Evolutionary conservation across 2,888 invertebrate species (phyloP).

Genomic region (Lymantria dispar): DNA sequence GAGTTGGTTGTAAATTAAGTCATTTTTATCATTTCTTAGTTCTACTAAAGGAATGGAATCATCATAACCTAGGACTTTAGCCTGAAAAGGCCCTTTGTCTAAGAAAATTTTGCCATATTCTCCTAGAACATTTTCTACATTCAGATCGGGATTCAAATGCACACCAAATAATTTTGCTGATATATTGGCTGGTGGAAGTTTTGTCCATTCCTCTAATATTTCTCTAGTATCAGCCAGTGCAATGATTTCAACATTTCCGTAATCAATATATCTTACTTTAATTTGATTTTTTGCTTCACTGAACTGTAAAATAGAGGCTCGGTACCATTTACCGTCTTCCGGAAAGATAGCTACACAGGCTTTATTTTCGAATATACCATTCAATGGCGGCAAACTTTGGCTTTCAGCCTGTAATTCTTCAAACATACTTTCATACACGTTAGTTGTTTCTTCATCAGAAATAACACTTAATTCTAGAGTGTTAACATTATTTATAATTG

Average conservation of each 20-base stretch:
- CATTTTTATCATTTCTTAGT: conserved; percentile 46
- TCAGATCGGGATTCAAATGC: conserved; percentile 50
- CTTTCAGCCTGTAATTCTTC: conserved; percentile 74
- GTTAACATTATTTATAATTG: conserved; percentile 53
- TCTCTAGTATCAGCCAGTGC: conserved; percentile 66
- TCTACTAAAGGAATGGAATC: conserved; percentile 51
- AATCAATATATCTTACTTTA: conserved; percentile 88
- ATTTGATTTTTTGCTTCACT: conserved; percentile 66
- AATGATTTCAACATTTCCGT: conserved; percentile 85
- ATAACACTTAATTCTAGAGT: conserved; percentile 59
- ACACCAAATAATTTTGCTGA: conserved; percentile 70
- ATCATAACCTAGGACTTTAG: conserved; percentile 45
- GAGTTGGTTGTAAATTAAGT: conserved; percentile 55
- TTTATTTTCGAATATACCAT: conserved; percentile 68
- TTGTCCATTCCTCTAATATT: conserved; percentile 72
- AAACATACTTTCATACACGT: conserved; percentile 72
- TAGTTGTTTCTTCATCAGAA: conserved; percentile 58
- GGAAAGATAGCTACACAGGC: conserved; percentile 85
- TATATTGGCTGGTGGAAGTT: conserved; percentile 77
- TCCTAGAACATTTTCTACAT: conserved; percentile 49
- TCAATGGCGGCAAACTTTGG: conserved; percentile 60
- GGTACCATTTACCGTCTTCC: conserved; percentile 87
- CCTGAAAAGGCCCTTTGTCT: conserved; percentile 57
- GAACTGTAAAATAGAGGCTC: conserved; percentile 84
- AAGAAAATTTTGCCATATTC: conserved; percentile 50